Conservation (phyloP, 2,888 invertebrate genomes). For the Agriotes lineatus region DNA sequence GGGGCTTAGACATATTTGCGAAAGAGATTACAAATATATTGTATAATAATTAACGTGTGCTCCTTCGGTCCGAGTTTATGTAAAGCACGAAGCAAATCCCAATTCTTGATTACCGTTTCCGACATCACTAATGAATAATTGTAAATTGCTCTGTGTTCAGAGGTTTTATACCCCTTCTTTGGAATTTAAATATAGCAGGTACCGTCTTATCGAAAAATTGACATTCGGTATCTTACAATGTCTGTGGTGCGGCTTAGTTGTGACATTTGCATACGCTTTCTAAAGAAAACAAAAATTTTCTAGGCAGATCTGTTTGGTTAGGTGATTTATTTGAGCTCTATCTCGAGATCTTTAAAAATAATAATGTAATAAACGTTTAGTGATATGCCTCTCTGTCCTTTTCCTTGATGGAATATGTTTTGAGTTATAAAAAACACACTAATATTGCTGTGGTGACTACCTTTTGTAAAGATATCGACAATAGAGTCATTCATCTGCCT, state of each 20-base stretch:
- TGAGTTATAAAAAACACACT: conserved; percentile 31
- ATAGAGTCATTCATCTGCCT: conserved; percentile 24
- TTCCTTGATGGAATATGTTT: conserved; percentile 2
- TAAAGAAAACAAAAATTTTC: background rate
- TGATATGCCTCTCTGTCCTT: background rate
- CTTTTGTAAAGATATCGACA: conserved; percentile 49
- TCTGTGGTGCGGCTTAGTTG: no score
- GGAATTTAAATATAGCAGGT: background rate
- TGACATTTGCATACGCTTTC: background rate
- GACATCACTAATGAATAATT: background rate
- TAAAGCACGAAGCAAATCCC: background rate
- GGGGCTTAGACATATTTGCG: no score
- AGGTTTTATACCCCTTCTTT: no score
- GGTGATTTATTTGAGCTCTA: background rate
- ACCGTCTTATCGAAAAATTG: background rate
- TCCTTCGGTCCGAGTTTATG: background rate
- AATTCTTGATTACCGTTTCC: background rate
- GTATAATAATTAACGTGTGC: no score
- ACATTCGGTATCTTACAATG: no score
- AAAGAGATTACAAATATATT: no score
- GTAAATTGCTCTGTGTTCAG: background rate
- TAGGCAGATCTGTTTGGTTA: background rate
- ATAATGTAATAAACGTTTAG: background rate
- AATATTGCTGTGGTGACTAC: conserved; percentile 46
- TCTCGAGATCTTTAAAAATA: background rate